Percentiles rank a stretch among this genome's conserved stretches.
Conservation (phyloP, 2,113 vertebrate species). For the Donacobius atricapilla region DNA sequence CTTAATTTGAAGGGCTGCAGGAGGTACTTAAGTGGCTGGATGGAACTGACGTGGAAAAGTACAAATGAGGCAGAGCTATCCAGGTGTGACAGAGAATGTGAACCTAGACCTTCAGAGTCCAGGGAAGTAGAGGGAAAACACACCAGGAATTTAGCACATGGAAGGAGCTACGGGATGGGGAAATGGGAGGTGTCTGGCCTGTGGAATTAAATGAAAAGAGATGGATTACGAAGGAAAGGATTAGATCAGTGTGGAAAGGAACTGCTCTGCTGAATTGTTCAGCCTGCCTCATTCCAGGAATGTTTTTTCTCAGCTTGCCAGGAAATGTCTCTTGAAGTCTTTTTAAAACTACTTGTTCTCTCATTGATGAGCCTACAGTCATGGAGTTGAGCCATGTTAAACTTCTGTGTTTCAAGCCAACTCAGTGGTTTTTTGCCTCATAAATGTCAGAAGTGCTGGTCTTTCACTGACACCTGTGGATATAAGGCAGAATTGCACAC, state of each 20-base stretch:
- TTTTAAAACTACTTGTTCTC: neutral
- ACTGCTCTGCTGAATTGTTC: neutral
- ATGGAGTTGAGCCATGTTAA: neutral
- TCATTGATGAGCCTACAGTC: neutral
- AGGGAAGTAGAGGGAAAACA: neutral
- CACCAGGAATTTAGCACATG: rapidly evolving
- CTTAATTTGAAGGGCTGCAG: neutral
- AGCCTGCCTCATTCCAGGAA: neutral
- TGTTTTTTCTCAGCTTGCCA: neutral
- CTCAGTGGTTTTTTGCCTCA: rapidly evolving
- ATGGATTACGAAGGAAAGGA: neutral
- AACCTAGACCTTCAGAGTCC: neutral
- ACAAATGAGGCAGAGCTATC: neutral
- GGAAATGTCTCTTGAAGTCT: neutral
- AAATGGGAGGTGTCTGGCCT: neutral
- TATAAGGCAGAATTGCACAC: neutral
- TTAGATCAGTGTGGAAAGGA: neutral
- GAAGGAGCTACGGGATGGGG: rapidly evolving
- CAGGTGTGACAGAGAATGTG: rapidly evolving
- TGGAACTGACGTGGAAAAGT: neutral
- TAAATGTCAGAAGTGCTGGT: neutral
- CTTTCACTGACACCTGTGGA: constrained; percentile 63
- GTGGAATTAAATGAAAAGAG: neutral
- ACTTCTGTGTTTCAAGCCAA: neutral
- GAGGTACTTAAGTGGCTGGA: neutral